Percentiles rank a stretch among this genome's conserved stretches.
These are phyloP conservation scores for Anorthoa munda DNA, from an alignment of 2,888 invertebrate species.

Conservation along the genomic window DNA sequence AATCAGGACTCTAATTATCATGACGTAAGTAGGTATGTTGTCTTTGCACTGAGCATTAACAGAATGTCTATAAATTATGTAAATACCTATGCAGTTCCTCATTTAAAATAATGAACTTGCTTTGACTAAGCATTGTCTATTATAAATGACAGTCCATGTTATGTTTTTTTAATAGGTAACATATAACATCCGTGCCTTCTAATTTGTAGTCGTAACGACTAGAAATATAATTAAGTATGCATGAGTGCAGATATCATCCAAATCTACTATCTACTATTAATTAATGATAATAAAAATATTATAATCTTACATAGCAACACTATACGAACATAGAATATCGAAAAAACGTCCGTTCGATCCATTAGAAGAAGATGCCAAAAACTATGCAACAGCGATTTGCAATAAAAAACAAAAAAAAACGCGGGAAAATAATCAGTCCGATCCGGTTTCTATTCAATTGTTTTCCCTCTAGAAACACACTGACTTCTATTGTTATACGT, in stretches of 20 bases:
- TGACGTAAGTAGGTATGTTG: background rate
- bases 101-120: constrained; percentile 37
- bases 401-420: constrained; percentile 22
- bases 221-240: background rate
- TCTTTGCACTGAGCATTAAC: constrained; percentile 3
- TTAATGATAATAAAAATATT: constrained; percentile 3
- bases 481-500: constrained; percentile 63
- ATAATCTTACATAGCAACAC: background rate
- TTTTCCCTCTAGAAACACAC: constrained; percentile 47
- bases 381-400: constrained; percentile 21
- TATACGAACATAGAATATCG: background rate
- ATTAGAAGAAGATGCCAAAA: constrained; percentile 14
- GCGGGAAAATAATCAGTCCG: constrained; percentile 39
- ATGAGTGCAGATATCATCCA: constrained; percentile 7
- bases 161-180: background rate
- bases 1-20: background rate
- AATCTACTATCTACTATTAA: background rate
- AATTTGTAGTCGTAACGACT: background rate
- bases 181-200: background rate
- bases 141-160: background rate
- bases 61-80: constrained; percentile 32
- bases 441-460: constrained; percentile 42
- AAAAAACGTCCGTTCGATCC: constrained; percentile 29
- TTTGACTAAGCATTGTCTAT: constrained; percentile 8
- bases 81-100: constrained; percentile 32